Evolutionary conservation across 2,888 invertebrate genomes (phyloP).

Genomic region (Pachymerium ferrugineum): DNA sequence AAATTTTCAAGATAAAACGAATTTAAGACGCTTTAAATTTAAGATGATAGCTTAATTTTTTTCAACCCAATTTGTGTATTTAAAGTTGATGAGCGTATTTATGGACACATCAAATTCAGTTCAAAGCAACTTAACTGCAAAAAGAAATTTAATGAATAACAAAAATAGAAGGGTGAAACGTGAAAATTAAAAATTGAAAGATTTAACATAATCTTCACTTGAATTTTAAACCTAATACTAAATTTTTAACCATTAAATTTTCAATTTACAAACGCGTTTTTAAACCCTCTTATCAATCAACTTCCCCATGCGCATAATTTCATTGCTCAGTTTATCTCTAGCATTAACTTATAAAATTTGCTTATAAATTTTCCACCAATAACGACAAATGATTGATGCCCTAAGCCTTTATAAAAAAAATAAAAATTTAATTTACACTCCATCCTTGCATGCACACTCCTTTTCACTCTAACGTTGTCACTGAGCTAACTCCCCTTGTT

Average conservation of each 20-base stretch:
- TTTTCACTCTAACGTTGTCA: not conserved
- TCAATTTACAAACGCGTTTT: not conserved
- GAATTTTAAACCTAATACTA: too few relatives aligned
- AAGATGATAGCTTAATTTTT: not conserved
- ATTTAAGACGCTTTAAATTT: not conserved
- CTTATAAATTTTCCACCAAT: not conserved
- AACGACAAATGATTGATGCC: slow-evolving; percentile 3
- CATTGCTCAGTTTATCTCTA: not conserved
- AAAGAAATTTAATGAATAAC: too few relatives aligned
- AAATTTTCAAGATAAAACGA: not conserved
- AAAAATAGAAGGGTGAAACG: too few relatives aligned
- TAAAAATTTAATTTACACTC: slow-evolving; percentile 8
- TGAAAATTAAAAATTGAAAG: too few relatives aligned
- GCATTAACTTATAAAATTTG: not conserved
- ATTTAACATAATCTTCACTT: too few relatives aligned
- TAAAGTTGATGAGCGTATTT: too few relatives aligned
- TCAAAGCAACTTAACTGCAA: too few relatives aligned
- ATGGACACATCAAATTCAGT: too few relatives aligned
- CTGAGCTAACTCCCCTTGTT: not conserved
- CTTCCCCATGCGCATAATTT: not conserved
- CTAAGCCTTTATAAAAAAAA: not conserved
- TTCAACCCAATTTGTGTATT: too few relatives aligned
- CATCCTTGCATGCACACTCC: not conserved
- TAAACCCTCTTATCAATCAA: not conserved
- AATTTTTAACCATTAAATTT: not conserved